phyloP scores from a whole-genome alignment of 2,888 invertebrate species.

The Tenthredo notha region DNA sequence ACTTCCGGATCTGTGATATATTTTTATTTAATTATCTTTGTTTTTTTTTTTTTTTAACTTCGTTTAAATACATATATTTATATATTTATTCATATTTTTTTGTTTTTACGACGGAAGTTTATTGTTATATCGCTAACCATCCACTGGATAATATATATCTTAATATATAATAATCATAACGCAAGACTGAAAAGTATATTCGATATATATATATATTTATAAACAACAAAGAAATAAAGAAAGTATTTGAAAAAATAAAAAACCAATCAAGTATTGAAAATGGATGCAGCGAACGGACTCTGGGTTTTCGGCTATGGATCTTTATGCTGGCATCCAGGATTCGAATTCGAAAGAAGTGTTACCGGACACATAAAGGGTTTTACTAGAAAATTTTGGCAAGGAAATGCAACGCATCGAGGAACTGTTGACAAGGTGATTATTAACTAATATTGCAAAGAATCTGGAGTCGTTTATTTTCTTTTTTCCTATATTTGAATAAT shows the following conservation, averaged over 20 bases:
- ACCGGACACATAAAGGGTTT: slow-evolving; percentile 92
- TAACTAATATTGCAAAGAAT: slow-evolving; percentile 42
- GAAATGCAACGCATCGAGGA: slow-evolving; percentile 90
- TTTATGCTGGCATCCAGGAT: slow-evolving; percentile 96
- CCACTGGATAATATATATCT: no score
- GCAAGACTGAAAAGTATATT: neutral
- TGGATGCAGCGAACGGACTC: slow-evolving; percentile 77
- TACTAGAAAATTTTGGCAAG: slow-evolving; percentile 95
- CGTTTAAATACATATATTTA: neutral
- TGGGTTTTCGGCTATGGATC: slow-evolving; percentile 99
- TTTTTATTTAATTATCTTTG: neutral
- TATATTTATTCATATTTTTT: neutral
- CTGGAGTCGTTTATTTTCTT: no score
- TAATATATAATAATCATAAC: neutral
- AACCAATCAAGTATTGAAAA: slow-evolving; percentile 21
- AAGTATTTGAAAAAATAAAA: slow-evolving; percentile 16
- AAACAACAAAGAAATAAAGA: neutral
- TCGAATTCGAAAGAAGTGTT: slow-evolving; percentile 88
- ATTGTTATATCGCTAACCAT: neutral
- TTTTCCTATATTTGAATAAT: no score
- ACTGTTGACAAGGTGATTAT: slow-evolving; percentile 85
- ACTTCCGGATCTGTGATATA: slow-evolving; percentile 34
- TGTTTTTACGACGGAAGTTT: neutral
- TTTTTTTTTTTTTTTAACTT: neutral
- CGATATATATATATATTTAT: neutral